phyloP scores from a whole-genome alignment of 2,888 invertebrate genomes.

The Rhamnusium bicolor region DNA sequence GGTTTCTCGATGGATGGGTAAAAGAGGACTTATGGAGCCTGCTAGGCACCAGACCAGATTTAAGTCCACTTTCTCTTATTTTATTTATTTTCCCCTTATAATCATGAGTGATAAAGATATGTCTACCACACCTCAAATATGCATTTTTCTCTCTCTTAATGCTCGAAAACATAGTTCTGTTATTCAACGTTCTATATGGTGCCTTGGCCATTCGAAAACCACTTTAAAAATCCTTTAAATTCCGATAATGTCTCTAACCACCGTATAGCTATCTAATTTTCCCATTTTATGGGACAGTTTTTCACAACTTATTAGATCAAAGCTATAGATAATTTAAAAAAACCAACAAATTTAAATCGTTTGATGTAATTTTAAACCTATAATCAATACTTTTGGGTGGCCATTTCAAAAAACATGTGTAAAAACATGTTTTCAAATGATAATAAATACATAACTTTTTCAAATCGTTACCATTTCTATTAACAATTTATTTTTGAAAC shows the following conservation, averaged over 20 bases:
- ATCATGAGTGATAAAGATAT: too few species aligned
- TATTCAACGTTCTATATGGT: too few species aligned
- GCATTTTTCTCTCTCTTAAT: too few species aligned
- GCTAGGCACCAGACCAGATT: too few species aligned
- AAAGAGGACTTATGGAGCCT: too few species aligned
- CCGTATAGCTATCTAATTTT: not conserved
- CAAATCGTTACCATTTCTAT: not conserved
- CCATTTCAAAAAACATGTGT: not conserved
- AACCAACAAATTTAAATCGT: not conserved
- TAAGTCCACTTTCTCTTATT: too few species aligned
- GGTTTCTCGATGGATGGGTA: too few species aligned
- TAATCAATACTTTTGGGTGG: not conserved
- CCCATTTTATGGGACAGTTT: not conserved
- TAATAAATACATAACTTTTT: not conserved
- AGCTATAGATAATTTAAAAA: not conserved
- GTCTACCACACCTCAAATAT: too few species aligned
- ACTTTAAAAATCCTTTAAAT: too few species aligned
- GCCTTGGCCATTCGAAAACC: too few species aligned
- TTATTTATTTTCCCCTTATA: too few species aligned
- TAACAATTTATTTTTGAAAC: not conserved
- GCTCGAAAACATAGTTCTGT: too few species aligned
- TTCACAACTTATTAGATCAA: not conserved
- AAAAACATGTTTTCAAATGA: not conserved
- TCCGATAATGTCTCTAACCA: not conserved
- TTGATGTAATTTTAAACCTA: not conserved